These are phyloP conservation scores for Chymomyza costata DNA, from an alignment of 1,140 invertebrate species.

Conservation along the genomic window DNA sequence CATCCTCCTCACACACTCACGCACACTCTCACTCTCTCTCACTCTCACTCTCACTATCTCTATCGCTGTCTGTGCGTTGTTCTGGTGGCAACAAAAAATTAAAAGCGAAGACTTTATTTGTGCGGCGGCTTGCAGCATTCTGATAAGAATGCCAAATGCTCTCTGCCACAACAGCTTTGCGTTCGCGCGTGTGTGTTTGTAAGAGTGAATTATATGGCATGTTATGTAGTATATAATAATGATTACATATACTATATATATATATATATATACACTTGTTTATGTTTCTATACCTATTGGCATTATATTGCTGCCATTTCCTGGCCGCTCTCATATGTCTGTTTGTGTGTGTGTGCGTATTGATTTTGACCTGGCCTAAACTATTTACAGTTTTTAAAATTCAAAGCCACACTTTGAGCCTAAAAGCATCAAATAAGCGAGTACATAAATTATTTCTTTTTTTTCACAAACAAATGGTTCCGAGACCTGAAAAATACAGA, in stretches of 20 bases:
- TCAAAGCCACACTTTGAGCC: no score
- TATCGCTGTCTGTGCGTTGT: no score
- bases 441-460: no score
- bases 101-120: conserved; percentile 69
- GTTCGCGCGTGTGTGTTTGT: conserved; percentile 12
- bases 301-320: no score
- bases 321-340: no score
- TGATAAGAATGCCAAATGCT: conserved; percentile 47
- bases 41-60: conserved; percentile 4
- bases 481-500: no score
- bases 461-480: no score
- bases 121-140: conserved; percentile 55
- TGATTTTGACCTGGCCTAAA: no score
- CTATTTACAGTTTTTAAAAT: background rate
- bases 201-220: conserved; percentile 51
- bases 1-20: background rate
- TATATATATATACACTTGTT: no score
- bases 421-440: no score
- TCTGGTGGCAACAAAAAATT: conserved; percentile 49
- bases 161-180: background rate
- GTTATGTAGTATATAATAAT: conserved; percentile 65
- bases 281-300: no score
- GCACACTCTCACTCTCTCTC: background rate
- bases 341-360: no score
- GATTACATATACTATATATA: conserved; percentile 48